A percentile compares a stretch with the other conserved stretches of the same genome.
phyloP scores from a whole-genome alignment of 2,797 vertebrate species.

The Gobionotothen gibberifrons region DNA sequence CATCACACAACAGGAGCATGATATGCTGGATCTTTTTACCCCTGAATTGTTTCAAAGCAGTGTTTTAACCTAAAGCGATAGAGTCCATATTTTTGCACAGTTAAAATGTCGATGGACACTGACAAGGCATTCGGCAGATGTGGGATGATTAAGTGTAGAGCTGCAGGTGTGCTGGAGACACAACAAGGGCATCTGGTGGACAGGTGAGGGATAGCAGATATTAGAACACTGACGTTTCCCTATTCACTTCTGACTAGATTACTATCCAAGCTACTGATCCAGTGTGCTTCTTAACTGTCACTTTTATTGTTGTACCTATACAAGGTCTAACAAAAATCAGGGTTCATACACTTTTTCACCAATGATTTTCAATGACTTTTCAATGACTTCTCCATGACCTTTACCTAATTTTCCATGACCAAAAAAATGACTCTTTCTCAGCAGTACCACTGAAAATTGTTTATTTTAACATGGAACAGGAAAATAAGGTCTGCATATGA shows the following conservation, averaged over 20 bases:
- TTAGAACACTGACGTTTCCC: too few species aligned
- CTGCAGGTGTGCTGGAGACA: too few species aligned
- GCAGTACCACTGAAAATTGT: too few species aligned
- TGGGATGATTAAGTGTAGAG: background rate
- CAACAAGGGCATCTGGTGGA: conserved; percentile 1
- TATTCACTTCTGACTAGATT: background rate
- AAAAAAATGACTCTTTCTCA: too few species aligned
- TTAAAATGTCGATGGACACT: background rate
- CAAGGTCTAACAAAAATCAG: background rate
- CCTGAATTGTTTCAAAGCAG: background rate
- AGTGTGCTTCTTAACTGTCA: background rate
- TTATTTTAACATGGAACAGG: too few species aligned
- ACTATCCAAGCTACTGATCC: background rate
- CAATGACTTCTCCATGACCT: too few species aligned
- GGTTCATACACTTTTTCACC: too few species aligned
- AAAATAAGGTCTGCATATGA: too few species aligned
- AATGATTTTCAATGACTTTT: too few species aligned
- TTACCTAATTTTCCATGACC: too few species aligned
- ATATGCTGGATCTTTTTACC: background rate
- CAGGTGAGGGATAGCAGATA: background rate
- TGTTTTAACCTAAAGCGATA: background rate
- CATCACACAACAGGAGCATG: background rate
- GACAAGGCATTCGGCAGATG: background rate
- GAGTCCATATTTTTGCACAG: background rate
- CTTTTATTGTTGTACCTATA: background rate